Evolutionary conservation across 2,113 vertebrate genomes (phyloP).

Genomic region (Coregonus clupeaformis): DNA sequence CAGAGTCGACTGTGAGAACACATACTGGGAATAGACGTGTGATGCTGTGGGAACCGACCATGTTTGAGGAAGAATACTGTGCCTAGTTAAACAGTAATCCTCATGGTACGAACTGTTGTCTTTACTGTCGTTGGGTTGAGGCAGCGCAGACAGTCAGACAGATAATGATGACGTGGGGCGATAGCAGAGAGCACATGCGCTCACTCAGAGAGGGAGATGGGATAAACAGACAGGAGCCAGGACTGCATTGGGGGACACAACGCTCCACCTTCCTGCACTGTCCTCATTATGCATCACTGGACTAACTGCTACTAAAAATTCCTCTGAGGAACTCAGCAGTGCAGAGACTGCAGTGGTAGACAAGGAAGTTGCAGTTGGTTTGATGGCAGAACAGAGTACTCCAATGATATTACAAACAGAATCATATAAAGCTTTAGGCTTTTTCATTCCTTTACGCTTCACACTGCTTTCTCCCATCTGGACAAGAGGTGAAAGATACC

Average conservation of each 20-base stretch:
- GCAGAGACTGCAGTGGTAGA: not conserved
- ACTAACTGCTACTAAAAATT: not conserved
- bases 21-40: not conserved
- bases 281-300: not conserved
- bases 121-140: not conserved
- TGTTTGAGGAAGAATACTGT: not conserved
- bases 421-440: too few species aligned
- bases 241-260: not conserved
- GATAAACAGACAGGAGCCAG: not conserved
- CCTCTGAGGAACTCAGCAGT: not conserved
- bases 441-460: too few species aligned
- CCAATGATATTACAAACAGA: too few species aligned
- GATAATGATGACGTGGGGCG: not conserved
- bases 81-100: slow-evolving; percentile 12
- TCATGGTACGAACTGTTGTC: not conserved
- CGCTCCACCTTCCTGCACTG: not conserved
- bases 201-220: not conserved
- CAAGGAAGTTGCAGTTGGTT: not conserved
- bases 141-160: not conserved
- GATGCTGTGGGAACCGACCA: slow-evolving; percentile 32
- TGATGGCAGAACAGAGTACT: too few species aligned
- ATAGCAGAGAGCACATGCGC: not conserved
- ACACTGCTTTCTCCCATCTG: too few species aligned
- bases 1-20: not conserved
- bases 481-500: too few species aligned